Evolutionary conservation across 2,888 invertebrate genomes (phyloP).

Genomic region (Deladenus siricidicola): DNA sequence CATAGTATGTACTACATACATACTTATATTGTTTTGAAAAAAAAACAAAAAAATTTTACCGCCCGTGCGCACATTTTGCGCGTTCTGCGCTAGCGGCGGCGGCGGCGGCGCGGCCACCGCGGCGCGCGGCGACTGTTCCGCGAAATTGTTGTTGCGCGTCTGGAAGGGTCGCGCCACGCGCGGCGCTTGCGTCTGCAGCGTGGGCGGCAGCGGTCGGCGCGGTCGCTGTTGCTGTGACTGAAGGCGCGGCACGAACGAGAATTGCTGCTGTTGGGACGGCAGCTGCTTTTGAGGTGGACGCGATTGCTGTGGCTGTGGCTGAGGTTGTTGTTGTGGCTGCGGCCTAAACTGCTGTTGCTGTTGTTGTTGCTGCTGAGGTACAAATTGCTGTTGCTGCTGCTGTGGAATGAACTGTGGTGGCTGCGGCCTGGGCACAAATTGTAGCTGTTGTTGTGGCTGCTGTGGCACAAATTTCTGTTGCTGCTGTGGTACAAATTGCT

Average conservation of each 20-base stretch:
- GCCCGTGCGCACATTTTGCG: neutral
- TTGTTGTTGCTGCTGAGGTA: conserved; percentile 10
- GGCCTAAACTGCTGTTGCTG: conserved; percentile 8
- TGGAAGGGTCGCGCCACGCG: conserved; percentile 3
- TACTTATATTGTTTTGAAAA: neutral
- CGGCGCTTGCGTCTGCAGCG: neutral
- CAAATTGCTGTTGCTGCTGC: neutral
- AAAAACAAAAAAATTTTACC: neutral
- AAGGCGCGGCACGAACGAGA: neutral
- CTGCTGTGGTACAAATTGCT: conserved; percentile 6
- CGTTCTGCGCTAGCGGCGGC: neutral
- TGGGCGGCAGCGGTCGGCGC: conserved; percentile 10
- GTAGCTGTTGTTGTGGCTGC: conserved; percentile 10
- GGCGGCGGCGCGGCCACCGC: neutral
- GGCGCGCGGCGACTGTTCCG: neutral
- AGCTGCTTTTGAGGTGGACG: conserved; percentile 5
- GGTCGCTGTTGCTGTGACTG: neutral
- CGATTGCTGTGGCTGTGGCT: conserved; percentile 3
- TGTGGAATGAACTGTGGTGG: neutral
- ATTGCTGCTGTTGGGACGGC: neutral
- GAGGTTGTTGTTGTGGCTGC: conserved; percentile 12
- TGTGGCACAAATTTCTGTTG: conserved; percentile 5
- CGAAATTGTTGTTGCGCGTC: neutral
- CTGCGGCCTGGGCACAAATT: conserved; percentile 7
- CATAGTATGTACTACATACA: neutral